phyloP scores from a whole-genome alignment of 1,140 invertebrate genomes.

The Rhynchophorus ferrugineus region DNA sequence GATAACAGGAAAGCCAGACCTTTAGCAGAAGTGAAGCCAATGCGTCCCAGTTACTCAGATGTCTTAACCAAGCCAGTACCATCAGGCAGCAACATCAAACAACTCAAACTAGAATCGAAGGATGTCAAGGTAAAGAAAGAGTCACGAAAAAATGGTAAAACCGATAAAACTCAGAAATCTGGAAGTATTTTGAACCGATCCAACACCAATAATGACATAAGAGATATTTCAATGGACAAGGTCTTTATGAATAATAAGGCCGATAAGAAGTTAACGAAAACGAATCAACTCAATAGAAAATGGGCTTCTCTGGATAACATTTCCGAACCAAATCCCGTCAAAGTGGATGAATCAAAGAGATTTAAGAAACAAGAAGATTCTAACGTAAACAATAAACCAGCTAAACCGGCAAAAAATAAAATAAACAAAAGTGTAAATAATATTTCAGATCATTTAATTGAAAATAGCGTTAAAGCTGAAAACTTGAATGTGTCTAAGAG shows the following conservation, averaged over 20 bases:
- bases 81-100: constrained; percentile 40
- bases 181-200: constrained; percentile 34
- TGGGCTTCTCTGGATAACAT: constrained; percentile 53
- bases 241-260: constrained; percentile 24
- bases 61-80: constrained; percentile 59
- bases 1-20: constrained; percentile 60
- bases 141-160: constrained; percentile 39
- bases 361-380: constrained; percentile 45
- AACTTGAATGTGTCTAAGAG: constrained; percentile 30
- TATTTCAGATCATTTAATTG: constrained; percentile 28
- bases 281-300: constrained; percentile 45
- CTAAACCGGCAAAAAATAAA: constrained; percentile 38
- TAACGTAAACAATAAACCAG: constrained; percentile 36
- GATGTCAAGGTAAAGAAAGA: constrained; percentile 37
- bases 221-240: constrained; percentile 33
- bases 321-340: constrained; percentile 39
- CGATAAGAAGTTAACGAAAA: constrained; percentile 28
- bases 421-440: constrained; percentile 35
- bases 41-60: constrained; percentile 76
- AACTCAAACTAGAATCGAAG: constrained; percentile 44
- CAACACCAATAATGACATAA: constrained; percentile 37
- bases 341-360: constrained; percentile 31
- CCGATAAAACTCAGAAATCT: constrained; percentile 44
- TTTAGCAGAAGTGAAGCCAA: constrained; percentile 75
- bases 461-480: constrained; percentile 29